Conservation (phyloP, 2,113 vertebrate species). For the Pterocles orientalis region DNA sequence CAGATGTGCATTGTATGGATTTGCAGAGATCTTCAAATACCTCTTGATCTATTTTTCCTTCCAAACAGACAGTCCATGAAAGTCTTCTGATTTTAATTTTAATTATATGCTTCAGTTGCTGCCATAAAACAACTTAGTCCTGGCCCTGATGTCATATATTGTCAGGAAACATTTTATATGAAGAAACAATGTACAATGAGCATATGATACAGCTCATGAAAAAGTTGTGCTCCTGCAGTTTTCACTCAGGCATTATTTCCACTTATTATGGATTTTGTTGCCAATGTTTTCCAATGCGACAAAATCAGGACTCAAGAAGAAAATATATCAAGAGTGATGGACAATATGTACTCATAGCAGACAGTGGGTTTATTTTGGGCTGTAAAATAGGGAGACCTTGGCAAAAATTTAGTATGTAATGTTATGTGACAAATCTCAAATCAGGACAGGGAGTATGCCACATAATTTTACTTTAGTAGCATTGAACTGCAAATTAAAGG, state of each 20-base stretch:
- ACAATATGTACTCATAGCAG: not conserved
- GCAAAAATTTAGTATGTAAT: not conserved
- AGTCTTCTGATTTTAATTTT: conserved; percentile 40
- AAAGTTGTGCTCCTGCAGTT: conserved; percentile 16
- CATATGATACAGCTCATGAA: not conserved
- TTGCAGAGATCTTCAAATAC: conserved; percentile 17
- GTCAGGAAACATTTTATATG: conserved; percentile 24
- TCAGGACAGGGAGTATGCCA: not conserved
- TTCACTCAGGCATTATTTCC: not conserved
- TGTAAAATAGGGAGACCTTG: not conserved
- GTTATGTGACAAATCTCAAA: not conserved
- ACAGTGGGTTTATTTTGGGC: not conserved
- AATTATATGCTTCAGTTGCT: conserved; percentile 1
- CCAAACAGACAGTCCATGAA: not conserved
- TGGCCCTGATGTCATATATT: not conserved
- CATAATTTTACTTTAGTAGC: not conserved
- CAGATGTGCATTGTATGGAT: not conserved
- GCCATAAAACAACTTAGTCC: conserved; percentile 35
- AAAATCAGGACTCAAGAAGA: not conserved
- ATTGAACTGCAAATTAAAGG: not conserved
- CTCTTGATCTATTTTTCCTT: conserved; percentile 19
- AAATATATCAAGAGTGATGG: not conserved
- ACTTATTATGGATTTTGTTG: not conserved
- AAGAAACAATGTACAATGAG: not conserved
- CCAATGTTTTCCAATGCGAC: not conserved